Evolutionary conservation across 2,888 invertebrate species (phyloP).

Genomic region (Ochropacha duplaris): DNA sequence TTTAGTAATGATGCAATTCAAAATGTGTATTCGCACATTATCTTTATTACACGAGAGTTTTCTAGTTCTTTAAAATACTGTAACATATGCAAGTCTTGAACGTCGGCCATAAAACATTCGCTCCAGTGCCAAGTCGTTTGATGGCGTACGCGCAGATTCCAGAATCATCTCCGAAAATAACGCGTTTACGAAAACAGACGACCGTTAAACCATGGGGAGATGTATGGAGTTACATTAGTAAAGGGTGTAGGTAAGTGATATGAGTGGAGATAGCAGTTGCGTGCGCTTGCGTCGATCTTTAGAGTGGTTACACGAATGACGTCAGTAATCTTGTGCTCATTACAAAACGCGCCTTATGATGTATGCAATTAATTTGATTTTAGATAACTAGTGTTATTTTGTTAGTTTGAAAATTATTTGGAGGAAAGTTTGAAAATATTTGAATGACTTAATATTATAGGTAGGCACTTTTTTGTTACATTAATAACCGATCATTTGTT

Average conservation of each 20-base stretch:
- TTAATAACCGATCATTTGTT: neutral
- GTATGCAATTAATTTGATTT: neutral
- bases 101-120: slow-evolving; percentile 68
- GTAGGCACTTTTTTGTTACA: neutral
- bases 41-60: slow-evolving; percentile 9
- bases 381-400: neutral
- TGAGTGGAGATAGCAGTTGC: slow-evolving; percentile 32
- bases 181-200: slow-evolving; percentile 57
- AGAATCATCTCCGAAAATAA: slow-evolving; percentile 78
- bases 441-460: too few species aligned
- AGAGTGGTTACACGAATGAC: slow-evolving; percentile 18
- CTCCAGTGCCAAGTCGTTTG: slow-evolving; percentile 80
- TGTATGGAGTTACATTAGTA: slow-evolving; percentile 34
- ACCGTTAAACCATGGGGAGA: slow-evolving; percentile 56
- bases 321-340: slow-evolving; percentile 22
- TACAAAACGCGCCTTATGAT: slow-evolving; percentile 7
- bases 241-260: slow-evolving; percentile 6
- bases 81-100: slow-evolving; percentile 60
- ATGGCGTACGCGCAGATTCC: slow-evolving; percentile 62
- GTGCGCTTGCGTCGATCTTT: slow-evolving; percentile 13
- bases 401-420: too few species aligned
- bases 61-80: slow-evolving; percentile 24
- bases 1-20: neutral
- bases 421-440: too few species aligned
- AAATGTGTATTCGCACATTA: neutral